Percentiles rank a stretch among this genome's conserved stretches.
These are phyloP conservation scores for Brotula barbata DNA, from an alignment of 2,797 vertebrate species.

Conservation along the genomic window DNA sequence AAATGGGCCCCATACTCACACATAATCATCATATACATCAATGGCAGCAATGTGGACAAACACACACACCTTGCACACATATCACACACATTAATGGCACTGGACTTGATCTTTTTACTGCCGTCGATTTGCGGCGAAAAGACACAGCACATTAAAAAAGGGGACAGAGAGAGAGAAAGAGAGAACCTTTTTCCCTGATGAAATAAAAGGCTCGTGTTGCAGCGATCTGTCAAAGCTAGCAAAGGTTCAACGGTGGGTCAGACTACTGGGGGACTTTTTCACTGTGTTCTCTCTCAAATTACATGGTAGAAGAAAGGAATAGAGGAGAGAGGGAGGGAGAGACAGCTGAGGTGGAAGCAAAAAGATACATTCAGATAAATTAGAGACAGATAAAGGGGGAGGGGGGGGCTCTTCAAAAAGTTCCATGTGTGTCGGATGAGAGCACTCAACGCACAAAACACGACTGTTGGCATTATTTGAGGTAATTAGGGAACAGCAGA, in stretches of 20 bases:
- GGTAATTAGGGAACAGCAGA: slow-evolving; percentile 24
- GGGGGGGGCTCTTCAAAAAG: slow-evolving; percentile 1
- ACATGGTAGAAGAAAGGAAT: slow-evolving; percentile 50
- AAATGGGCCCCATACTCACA: slow-evolving; percentile 61
- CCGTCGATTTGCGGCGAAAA: slow-evolving; percentile 67
- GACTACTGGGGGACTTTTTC: slow-evolving; percentile 57
- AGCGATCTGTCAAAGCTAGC: slow-evolving; percentile 70
- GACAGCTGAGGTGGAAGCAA: slow-evolving; percentile 30
- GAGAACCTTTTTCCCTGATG: slow-evolving; percentile 51
- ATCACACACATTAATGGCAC: slow-evolving; percentile 57
- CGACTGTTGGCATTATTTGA: background rate
- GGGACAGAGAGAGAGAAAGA: background rate
- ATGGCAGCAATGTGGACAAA: slow-evolving; percentile 55
- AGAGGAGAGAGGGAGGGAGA: slow-evolving; percentile 26
- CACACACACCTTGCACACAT: slow-evolving; percentile 53
- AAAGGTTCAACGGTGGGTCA: slow-evolving; percentile 78
- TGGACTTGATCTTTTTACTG: slow-evolving; percentile 72
- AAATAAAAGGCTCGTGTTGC: slow-evolving; percentile 73
- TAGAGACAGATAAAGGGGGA: slow-evolving; percentile 12
- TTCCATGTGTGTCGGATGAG: slow-evolving; percentile 15
- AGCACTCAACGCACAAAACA: background rate
- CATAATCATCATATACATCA: slow-evolving; percentile 69
- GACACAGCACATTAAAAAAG: slow-evolving; percentile 62
- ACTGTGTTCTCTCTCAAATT: slow-evolving; percentile 64
- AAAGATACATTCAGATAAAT: slow-evolving; percentile 45